Base-by-base conservation (phyloP, 2,797 vertebrate species). In the Hydrocynus forskahlii region DNA sequence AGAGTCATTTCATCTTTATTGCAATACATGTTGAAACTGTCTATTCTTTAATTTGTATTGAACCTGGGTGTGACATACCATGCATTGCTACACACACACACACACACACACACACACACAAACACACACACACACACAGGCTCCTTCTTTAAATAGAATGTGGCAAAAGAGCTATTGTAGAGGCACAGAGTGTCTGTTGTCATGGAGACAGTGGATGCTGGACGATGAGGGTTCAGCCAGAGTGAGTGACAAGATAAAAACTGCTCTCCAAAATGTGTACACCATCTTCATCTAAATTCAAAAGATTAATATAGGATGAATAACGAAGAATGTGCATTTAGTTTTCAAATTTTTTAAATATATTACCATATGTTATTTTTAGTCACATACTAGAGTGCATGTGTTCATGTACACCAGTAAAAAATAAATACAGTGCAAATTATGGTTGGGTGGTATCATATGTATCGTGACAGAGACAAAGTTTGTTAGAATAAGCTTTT, bases 151-250 rank as follows among this genome's bases (percentile, higher is more conserved):
- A 54, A 76, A 23, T 60, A 68, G 48, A 35, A 38, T 1, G 7
- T 43, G 43, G 48, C 50, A 64, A 64, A 14, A 43, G 14, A 62
- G 40, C 48, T 35, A 54, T 57, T 64, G 57, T 72, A 23, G 57
- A 35, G 48, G 38, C 29, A 88, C 84, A 87, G 87, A 91, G 88
- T 90, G 87, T 91, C 87, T 90, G 91, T 87, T 91, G 85, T 89
- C 91, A 88, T 91, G 89, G 91, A 85, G 89, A 94, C 89, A 43
- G 35, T 63, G 45, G 29, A 43, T 72, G n/a, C 59, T 63, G 78
- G 6, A 48, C 21, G 7, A 50, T 29, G 45, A 70, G 55, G 88
- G 86, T 90, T 81, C 43, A 19, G 85, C 87, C 82, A 84, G 77
- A 85, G 87, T 89, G 73, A 86, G 85, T 89, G 77, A 87, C 86